Evolutionary conservation across 2,888 invertebrate genomes (phyloP).

Genomic region (Latrodectus hesperus): DNA sequence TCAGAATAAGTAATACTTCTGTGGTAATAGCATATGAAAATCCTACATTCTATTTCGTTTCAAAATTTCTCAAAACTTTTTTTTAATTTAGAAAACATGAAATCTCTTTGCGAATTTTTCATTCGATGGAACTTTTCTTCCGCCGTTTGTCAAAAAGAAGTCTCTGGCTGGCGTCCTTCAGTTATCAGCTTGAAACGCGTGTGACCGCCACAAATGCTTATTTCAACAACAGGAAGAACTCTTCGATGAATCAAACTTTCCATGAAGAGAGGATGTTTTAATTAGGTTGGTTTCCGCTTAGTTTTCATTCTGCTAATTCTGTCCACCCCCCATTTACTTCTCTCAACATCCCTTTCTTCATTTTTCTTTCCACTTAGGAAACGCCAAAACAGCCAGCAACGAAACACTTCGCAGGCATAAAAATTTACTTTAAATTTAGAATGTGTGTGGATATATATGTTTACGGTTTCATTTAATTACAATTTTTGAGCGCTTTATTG

Average conservation of each 20-base stretch:
- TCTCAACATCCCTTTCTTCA: neutral
- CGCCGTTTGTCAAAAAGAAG: constrained; percentile 9
- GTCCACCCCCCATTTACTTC: neutral
- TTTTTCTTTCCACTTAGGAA: neutral
- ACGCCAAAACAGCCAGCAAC: no score
- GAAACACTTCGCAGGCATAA: no score
- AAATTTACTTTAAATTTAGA: no score
- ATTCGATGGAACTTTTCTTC: constrained; percentile 3
- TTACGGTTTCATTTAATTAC: no score
- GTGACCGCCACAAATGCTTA: neutral
- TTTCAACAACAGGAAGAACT: constrained; percentile 17
- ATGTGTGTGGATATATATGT: no score
- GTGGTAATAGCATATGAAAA: no score
- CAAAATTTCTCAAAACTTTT: no score
- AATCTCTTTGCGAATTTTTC: no score
- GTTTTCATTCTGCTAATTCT: constrained; percentile 23
- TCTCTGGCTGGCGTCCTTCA: neutral
- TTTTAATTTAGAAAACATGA: no score
- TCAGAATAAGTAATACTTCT: no score
- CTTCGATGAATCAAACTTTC: constrained; percentile 55
- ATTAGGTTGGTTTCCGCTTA: constrained; percentile 56
- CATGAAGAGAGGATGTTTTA: constrained; percentile 55
- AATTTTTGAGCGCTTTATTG: no score
- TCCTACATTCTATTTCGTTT: no score
- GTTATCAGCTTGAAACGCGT: constrained; percentile 16